Conservation (phyloP, 1,140 invertebrate species). For the Megalopta genalis region DNA sequence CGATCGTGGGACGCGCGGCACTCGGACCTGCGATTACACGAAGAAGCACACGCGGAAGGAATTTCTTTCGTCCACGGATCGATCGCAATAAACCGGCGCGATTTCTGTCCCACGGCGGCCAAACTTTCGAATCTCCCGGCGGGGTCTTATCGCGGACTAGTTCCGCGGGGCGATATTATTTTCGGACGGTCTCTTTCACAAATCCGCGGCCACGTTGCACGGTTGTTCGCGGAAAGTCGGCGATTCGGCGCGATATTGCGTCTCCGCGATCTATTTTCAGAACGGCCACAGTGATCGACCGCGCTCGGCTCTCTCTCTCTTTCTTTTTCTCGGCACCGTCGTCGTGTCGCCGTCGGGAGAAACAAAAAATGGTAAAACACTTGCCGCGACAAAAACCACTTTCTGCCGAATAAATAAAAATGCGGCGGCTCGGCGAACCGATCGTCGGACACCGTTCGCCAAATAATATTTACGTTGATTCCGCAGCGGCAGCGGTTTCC, state of each 20-base stretch:
- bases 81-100: neutral
- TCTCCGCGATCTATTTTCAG: conserved; percentile 58
- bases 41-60: no score
- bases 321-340: conserved; percentile 8
- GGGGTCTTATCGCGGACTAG: neutral
- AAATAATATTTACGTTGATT: neutral
- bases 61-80: no score
- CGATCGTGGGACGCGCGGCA: no score
- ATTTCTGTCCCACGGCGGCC: neutral
- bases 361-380: conserved; percentile 8
- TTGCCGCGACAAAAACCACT: neutral
- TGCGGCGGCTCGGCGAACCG: neutral
- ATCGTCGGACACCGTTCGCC: no score
- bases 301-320: no score
- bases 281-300: conserved; percentile 31
- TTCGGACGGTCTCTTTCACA: conserved; percentile 25
- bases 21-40: no score
- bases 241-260: conserved; percentile 19
- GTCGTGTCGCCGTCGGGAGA: conserved; percentile 35
- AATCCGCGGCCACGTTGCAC: conserved; percentile 14
- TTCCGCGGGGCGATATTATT: neutral
- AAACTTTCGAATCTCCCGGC: neutral
- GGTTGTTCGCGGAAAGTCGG: conserved; percentile 31
- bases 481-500: neutral
- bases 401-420: no score